These are phyloP conservation scores for Ranitomeya imitator DNA, from an alignment of 2,113 vertebrate genomes.

Conservation along the genomic window DNA sequence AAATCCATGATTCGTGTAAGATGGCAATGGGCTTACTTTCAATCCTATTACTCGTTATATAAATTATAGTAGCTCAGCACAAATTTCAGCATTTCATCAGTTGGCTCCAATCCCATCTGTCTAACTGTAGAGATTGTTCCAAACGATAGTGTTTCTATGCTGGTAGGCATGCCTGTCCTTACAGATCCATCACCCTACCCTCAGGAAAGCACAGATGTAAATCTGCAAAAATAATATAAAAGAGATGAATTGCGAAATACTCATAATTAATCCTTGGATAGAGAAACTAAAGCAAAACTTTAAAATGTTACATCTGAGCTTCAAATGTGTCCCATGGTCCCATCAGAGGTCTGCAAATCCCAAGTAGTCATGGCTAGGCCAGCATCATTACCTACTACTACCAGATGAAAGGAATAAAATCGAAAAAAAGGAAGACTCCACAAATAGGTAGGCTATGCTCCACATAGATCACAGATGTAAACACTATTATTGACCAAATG, in stretches of 20 bases:
- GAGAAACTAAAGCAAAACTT: not conserved
- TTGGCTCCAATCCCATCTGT: not conserved
- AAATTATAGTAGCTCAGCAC: not conserved
- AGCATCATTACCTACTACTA: too few species aligned
- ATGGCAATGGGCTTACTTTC: too few species aligned
- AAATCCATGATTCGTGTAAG: too few species aligned
- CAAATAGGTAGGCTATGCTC: too few species aligned
- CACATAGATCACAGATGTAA: too few species aligned
- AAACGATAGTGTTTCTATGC: not conserved
- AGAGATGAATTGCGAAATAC: not conserved
- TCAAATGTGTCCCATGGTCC: too few species aligned
- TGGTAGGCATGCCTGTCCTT: not conserved
- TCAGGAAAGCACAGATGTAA: not conserved
- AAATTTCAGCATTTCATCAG: not conserved
- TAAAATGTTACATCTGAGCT: not conserved
- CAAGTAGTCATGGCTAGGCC: too few species aligned
- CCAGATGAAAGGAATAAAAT: too few species aligned
- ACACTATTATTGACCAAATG: too few species aligned
- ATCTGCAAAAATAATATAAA: not conserved
- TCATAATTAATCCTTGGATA: not conserved
- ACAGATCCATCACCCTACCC: not conserved
- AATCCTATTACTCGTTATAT: not conserved
- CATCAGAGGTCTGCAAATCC: too few species aligned
- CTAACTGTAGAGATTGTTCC: not conserved
- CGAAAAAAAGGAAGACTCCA: too few species aligned